A percentile compares a stretch with the other conserved stretches of the same genome.
Evolutionary conservation across 2,888 invertebrate genomes (phyloP).

Genomic region (Catocala nupta): DNA sequence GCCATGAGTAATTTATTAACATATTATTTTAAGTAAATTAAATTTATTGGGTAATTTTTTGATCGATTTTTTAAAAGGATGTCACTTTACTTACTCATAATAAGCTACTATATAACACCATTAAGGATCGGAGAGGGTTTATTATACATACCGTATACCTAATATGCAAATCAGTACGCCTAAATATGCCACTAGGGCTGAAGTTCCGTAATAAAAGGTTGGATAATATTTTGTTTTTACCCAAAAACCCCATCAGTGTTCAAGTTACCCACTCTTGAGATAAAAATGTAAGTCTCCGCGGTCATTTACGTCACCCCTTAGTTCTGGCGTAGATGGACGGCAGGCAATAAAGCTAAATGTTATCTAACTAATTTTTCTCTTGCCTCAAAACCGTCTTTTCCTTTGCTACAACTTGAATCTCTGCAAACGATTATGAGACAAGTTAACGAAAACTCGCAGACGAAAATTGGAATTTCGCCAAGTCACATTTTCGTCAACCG

Average conservation of each 20-base stretch:
- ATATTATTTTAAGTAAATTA: too few relatives aligned
- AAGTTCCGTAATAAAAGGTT: constrained; percentile 27
- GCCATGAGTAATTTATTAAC: too few relatives aligned
- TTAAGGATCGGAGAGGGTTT: too few relatives aligned
- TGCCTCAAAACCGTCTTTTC: constrained; percentile 55
- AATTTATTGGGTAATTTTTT: too few relatives aligned
- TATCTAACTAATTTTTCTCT: constrained; percentile 76
- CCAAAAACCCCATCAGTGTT: constrained; percentile 43
- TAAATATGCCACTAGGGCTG: constrained; percentile 9
- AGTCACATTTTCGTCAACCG: constrained; percentile 54
- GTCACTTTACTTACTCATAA: too few relatives aligned
- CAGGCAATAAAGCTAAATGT: constrained; percentile 75
- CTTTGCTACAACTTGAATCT: constrained; percentile 57
- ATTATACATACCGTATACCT: too few relatives aligned
- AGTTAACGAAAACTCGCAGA: constrained; percentile 53
- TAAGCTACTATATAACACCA: too few relatives aligned
- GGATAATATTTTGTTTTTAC: constrained; percentile 41
- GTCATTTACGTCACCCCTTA: constrained; percentile 70
- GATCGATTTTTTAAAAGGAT: too few relatives aligned
- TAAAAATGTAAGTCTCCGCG: constrained; percentile 59
- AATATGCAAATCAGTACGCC: not conserved
- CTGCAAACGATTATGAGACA: constrained; percentile 61
- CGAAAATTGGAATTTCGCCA: constrained; percentile 58
- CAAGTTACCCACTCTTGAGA: constrained; percentile 49
- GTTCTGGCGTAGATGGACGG: constrained; percentile 69